These are phyloP conservation scores for Scaptomyza tumidula DNA, from an alignment of 2,888 invertebrate genomes.

Conservation along the genomic window DNA sequence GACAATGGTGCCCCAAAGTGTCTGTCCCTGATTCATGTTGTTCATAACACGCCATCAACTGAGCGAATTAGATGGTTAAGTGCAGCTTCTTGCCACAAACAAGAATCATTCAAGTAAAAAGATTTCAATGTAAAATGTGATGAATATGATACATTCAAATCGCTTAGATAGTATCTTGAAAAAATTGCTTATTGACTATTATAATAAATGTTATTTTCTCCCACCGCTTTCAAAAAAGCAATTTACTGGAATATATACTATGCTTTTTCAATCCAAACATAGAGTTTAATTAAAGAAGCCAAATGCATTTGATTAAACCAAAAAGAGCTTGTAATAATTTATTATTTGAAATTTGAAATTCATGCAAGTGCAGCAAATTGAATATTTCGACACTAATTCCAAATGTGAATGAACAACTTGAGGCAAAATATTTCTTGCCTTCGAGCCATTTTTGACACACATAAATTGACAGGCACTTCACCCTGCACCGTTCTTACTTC, in stretches of 20 bases:
- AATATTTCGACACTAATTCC: constrained; percentile 24
- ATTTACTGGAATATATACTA: no score
- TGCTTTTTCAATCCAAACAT: no score
- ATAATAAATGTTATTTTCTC: no score
- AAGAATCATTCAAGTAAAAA: constrained; percentile 1
- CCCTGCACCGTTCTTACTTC: not conserved
- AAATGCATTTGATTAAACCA: not conserved
- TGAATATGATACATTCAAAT: no score
- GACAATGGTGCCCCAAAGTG: constrained; percentile 37
- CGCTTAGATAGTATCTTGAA: no score
- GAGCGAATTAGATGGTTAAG: constrained; percentile 25
- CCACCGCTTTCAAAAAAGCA: no score
- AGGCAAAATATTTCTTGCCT: not conserved
- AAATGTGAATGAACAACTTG: constrained; percentile 14
- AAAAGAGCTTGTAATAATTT: constrained; percentile 15
- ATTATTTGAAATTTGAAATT: constrained; percentile 14
- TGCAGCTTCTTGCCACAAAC: constrained; percentile 10
- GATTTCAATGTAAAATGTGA: not conserved
- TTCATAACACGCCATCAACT: constrained; percentile 24
- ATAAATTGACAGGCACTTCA: constrained; percentile 29
- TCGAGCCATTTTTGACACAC: constrained; percentile 18
- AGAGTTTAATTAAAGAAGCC: not conserved
- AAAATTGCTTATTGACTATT: no score
- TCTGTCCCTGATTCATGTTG: constrained; percentile 34
- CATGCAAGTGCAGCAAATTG: constrained; percentile 22